These are phyloP conservation scores for Sphaeramia orbicularis DNA, from an alignment of 2,797 vertebrate genomes.

Conservation along the genomic window DNA sequence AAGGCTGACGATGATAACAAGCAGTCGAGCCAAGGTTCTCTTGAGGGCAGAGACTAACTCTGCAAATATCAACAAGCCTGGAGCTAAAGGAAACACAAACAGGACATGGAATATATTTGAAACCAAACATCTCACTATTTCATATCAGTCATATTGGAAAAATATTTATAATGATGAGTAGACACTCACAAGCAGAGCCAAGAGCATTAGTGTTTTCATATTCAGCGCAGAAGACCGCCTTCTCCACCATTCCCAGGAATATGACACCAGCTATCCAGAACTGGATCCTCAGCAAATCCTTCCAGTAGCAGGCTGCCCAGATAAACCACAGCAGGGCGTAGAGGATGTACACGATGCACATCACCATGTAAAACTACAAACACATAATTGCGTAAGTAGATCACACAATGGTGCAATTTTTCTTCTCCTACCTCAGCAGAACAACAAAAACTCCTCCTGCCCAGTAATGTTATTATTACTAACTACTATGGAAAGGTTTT, in stretches of 20 bases:
- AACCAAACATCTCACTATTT: background rate
- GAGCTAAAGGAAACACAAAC: constrained; percentile 71
- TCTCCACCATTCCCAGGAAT: constrained; percentile 93
- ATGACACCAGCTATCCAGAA: constrained; percentile 94
- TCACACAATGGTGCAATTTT: constrained; percentile 25
- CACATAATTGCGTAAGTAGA: constrained; percentile 19
- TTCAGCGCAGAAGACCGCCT: constrained; percentile 91
- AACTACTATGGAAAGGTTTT: no score
- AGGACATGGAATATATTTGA: background rate
- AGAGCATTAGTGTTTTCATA: constrained; percentile 89
- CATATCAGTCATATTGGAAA: background rate
- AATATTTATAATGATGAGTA: background rate
- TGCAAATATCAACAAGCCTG: constrained; percentile 88
- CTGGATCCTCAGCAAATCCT: constrained; percentile 92
- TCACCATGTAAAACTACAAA: constrained; percentile 92
- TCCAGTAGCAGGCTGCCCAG: constrained; percentile 93
- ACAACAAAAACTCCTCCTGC: background rate
- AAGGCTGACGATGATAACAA: constrained; percentile 92
- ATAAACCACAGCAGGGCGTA: constrained; percentile 90
- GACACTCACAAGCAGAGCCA: constrained; percentile 87
- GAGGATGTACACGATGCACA: constrained; percentile 91
- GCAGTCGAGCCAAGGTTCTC: constrained; percentile 90
- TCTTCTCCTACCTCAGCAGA: background rate
- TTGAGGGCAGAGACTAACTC: constrained; percentile 90
- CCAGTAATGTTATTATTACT: no score